Evolutionary conservation across 2,888 invertebrate genomes (phyloP).

Genomic region (Epistrophe grossulariae): DNA sequence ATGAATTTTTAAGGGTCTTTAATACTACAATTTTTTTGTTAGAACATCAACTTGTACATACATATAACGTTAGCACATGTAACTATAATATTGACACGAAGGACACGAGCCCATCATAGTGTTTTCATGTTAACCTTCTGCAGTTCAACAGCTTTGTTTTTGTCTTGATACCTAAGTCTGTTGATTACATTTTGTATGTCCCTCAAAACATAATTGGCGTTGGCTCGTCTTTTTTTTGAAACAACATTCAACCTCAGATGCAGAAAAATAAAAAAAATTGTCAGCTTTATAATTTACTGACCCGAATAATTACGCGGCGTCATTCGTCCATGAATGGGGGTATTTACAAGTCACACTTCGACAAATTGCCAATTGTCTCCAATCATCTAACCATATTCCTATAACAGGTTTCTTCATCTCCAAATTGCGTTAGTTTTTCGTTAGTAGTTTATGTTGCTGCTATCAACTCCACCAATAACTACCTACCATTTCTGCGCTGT

Average conservation of each 20-base stretch:
- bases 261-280: slow-evolving; percentile 7
- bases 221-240: slow-evolving; percentile 19
- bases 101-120: background rate
- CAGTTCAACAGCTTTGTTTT: background rate
- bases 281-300: slow-evolving; percentile 50
- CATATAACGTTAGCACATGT: too few relatives aligned
- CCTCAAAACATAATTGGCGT: slow-evolving; percentile 1
- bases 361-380: slow-evolving; percentile 57
- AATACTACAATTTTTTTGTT: too few relatives aligned
- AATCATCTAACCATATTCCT: slow-evolving; percentile 37
- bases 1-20: too few relatives aligned
- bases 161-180: background rate
- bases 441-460: background rate
- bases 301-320: slow-evolving; percentile 44
- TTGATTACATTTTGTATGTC: background rate
- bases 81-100: background rate
- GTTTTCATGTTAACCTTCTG: background rate
- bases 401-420: slow-evolving; percentile 66
- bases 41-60: too few relatives aligned
- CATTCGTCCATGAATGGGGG: slow-evolving; percentile 37
- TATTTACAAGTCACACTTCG: slow-evolving; percentile 55
- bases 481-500: background rate
- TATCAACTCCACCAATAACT: background rate
- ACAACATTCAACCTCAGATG: slow-evolving; percentile 14
- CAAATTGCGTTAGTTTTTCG: slow-evolving; percentile 56